Base-by-base conservation (phyloP, 2,888 invertebrate species). In the Panzeria rudis region DNA sequence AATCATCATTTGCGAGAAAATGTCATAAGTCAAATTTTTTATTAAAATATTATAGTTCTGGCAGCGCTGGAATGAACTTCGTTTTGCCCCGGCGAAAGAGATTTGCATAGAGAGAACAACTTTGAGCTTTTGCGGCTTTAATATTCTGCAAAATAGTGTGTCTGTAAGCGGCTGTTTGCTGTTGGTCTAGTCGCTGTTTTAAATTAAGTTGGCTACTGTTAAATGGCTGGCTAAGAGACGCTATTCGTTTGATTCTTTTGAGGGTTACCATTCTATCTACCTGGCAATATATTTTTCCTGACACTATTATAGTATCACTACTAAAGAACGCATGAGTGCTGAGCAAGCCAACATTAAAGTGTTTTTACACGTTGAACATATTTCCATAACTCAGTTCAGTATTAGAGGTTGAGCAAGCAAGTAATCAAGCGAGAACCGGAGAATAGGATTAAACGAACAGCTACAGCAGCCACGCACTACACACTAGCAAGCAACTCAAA, bases 371-470 rank as follows among this genome's bases (percentile, higher is more conserved):
- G 59, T 78, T 85, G 78, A 64, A 59, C 78, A 79, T 69, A 66
- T 75, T 78, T 75, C 71, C 71, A 71, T 66, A 66, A 78, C 71
- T 85, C 71, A 85, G 85, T 85, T 85, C 71, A 79, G 52, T 71
- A 75, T 78, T 75, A 78, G 52, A 72, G 73, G 75, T 85, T 85
- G 85, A 79, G 75, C 75, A 32, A 85, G 82, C 78, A 85, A 84
- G 84, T 84, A 62, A 64, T 81, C 20, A 76, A 76, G 4, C 6
- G 17, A 50, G 41, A 8, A 29, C 13, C 73, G 61, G 15, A 73
- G 44, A 69, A 69, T 20, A 72, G 54, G 35, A 68, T 47, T 54
- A 44, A 78, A 23, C 47, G 17, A 50, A 72, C 38, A 68, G 62
- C 82, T 54, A 73, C 78, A 50, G 72, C 54, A 68, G 68, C 81